phyloP scores from a whole-genome alignment of 2,888 invertebrate genomes.

The Drosophila subsilvestris region DNA sequence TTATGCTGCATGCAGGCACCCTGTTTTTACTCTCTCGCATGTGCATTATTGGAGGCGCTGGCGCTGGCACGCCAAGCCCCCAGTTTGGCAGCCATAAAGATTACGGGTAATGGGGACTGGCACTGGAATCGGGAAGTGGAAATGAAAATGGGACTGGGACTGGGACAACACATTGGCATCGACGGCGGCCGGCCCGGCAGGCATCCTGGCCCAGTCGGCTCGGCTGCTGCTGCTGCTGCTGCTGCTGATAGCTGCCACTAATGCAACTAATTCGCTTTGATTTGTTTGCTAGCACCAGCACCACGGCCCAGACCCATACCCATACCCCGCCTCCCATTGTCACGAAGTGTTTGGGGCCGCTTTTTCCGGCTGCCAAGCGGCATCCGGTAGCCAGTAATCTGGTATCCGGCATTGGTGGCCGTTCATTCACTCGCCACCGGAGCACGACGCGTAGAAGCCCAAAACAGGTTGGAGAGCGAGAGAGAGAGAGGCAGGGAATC shows the following conservation, averaged over 20 bases:
- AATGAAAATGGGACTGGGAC: constrained; percentile 3
- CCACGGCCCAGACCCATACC: too few relatives aligned
- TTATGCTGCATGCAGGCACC: constrained; percentile 18
- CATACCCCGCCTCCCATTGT: constrained; percentile 42
- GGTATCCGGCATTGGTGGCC: constrained; percentile 35
- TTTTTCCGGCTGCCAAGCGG: constrained; percentile 29
- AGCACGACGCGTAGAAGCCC: neutral
- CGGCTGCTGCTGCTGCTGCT: constrained; percentile 33
- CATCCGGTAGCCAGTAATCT: constrained; percentile 41
- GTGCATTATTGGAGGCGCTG: constrained; percentile 20
- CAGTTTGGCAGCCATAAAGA: constrained; percentile 16
- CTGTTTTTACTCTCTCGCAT: constrained; percentile 39
- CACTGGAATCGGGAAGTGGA: constrained; percentile 2
- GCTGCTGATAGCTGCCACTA: constrained; percentile 55
- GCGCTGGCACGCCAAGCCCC: constrained; percentile 35
- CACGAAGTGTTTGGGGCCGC: constrained; percentile 44
- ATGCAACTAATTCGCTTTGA: constrained; percentile 58
- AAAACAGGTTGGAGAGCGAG: neutral
- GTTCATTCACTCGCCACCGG: constrained; percentile 20
- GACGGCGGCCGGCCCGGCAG: neutral
- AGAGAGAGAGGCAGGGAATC: too few relatives aligned
- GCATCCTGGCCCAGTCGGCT: constrained; percentile 25
- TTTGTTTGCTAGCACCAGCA: constrained; percentile 47
- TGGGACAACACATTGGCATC: constrained; percentile 24
- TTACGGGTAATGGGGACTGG: constrained; percentile 15